These are phyloP conservation scores for Cnemophilus loriae DNA, from an alignment of 2,113 vertebrate species.

Conservation along the genomic window DNA sequence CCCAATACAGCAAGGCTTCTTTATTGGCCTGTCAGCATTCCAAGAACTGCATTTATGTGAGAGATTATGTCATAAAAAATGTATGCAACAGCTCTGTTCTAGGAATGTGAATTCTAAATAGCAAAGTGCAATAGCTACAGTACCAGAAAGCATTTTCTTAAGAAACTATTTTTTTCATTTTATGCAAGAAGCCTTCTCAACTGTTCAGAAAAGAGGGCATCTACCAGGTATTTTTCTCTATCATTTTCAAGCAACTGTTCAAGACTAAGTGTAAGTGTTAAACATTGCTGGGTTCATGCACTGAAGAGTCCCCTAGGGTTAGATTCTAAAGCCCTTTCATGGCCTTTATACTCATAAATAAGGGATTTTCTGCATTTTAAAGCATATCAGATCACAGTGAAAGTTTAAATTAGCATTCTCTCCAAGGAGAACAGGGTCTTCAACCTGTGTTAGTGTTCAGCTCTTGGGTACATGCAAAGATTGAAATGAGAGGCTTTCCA, in stretches of 20 bases:
- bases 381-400: slow-evolving; percentile 44
- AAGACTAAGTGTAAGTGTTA: slow-evolving; percentile 35
- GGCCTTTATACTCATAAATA: slow-evolving; percentile 61
- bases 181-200: neutral
- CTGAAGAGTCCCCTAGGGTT: slow-evolving; percentile 39
- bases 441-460: slow-evolving; percentile 3
- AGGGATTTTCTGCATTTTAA: slow-evolving; percentile 53
- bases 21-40: slow-evolving; percentile 61
- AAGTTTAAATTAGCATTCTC: slow-evolving; percentile 45
- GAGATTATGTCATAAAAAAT: slow-evolving; percentile 70
- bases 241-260: slow-evolving; percentile 32
- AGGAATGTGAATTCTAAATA: slow-evolving; percentile 48
- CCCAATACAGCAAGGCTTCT: slow-evolving; percentile 45
- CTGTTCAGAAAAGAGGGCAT: neutral
- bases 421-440: slow-evolving; percentile 4
- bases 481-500: slow-evolving; percentile 36
- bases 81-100: slow-evolving; percentile 42
- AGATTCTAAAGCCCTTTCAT: slow-evolving; percentile 51
- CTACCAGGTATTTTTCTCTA: neutral
- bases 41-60: slow-evolving; percentile 64
- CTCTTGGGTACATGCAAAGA: neutral
- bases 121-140: neutral
- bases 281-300: slow-evolving; percentile 29
- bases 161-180: neutral
- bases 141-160: neutral